These are phyloP conservation scores for Drosophila hydei DNA, from an alignment of 1,140 invertebrate genomes.

Conservation along the genomic window DNA sequence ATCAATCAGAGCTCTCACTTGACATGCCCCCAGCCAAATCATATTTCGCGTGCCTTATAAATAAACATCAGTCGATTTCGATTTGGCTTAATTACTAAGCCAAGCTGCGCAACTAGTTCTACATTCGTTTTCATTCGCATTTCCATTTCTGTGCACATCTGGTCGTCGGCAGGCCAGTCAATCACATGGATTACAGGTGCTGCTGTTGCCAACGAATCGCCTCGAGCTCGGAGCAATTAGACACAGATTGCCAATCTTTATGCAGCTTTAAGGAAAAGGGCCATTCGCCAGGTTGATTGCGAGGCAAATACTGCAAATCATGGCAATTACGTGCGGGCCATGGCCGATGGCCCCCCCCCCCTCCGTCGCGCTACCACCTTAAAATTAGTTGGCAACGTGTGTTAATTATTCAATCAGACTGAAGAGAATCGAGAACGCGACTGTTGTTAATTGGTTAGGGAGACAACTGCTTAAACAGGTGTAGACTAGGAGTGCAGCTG, in stretches of 20 bases:
- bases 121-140: conserved; percentile 11
- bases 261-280: conserved; percentile 40
- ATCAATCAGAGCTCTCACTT: conserved; percentile 26
- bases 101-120: conserved; percentile 8
- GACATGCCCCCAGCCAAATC: conserved; percentile 36
- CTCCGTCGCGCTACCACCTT: conserved; percentile 30
- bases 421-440: conserved; percentile 25
- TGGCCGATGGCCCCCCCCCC: conserved; percentile 13
- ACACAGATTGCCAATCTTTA: conserved; percentile 5
- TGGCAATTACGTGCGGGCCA: conserved; percentile 65
- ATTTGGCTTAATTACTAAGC: conserved; percentile 27
- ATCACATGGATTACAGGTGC: conserved; percentile 18
- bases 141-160: conserved; percentile 24
- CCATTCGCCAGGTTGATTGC: conserved; percentile 22
- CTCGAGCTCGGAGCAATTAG: neutral
- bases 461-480: conserved; percentile 44
- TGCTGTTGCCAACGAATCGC: neutral
- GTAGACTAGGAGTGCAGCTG: conserved; percentile 44
- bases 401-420: conserved; percentile 59
- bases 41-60: conserved; percentile 22
- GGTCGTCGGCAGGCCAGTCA: conserved; percentile 3
- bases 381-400: conserved; percentile 64
- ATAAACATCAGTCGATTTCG: conserved; percentile 38
- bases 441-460: neutral
- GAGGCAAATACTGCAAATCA: conserved; percentile 69